Evolutionary conservation across 2,113 vertebrate genomes (phyloP).

Genomic region (Candoia aspera): DNA sequence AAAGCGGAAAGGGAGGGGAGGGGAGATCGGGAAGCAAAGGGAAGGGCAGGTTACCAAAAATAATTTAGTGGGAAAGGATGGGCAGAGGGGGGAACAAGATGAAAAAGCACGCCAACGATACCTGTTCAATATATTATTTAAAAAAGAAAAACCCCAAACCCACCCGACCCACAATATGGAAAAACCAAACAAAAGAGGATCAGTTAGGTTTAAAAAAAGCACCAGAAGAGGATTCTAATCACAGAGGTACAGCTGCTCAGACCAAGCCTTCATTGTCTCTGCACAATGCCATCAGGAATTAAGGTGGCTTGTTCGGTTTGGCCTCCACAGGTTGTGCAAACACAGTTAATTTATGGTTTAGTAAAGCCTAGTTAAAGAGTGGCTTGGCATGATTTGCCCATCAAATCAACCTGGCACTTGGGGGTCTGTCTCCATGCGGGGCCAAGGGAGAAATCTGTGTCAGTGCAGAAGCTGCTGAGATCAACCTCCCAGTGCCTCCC

Average conservation of each 20-base stretch:
- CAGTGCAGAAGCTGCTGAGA: too few relatives aligned
- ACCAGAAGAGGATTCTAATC: not conserved
- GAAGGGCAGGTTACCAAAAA: conserved; percentile 50
- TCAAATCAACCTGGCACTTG: too few relatives aligned
- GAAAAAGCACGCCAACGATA: not conserved
- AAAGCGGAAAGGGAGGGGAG: conserved; percentile 24
- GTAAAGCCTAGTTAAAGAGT: not conserved
- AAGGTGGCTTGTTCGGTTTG: not conserved
- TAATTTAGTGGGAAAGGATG: conserved; percentile 7
- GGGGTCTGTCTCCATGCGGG: too few relatives aligned
- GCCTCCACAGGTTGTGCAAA: not conserved
- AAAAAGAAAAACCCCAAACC: not conserved
- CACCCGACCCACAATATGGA: not conserved
- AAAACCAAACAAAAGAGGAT: not conserved
- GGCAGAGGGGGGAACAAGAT: not conserved
- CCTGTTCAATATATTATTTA: not conserved
- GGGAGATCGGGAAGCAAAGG: not conserved
- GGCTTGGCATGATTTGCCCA: too few relatives aligned
- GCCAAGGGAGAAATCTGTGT: too few relatives aligned
- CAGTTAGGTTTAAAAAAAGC: not conserved
- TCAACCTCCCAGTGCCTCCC: too few relatives aligned
- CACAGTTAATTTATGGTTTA: not conserved
- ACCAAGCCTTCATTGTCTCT: not conserved
- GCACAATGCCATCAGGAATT: not conserved
- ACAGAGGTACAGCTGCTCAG: not conserved